These are phyloP conservation scores for Ibycter americanus DNA, from an alignment of 2,797 vertebrate species.

Conservation along the genomic window DNA sequence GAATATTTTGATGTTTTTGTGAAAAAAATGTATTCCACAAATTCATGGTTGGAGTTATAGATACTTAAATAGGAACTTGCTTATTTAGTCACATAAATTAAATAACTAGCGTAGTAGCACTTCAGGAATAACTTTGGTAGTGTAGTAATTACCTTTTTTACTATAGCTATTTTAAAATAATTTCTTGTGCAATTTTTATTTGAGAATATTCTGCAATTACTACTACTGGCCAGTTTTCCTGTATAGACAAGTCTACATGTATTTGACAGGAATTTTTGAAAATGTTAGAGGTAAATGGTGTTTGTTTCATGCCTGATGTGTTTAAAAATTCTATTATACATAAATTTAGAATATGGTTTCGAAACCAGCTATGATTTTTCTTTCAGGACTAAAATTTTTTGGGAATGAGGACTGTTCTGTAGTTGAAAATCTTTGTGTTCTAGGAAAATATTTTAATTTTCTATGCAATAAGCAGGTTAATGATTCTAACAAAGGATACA, in stretches of 20 bases:
- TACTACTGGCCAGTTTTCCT: not conserved
- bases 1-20: not conserved
- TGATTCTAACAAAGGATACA: not conserved
- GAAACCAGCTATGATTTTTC: not conserved
- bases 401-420: not conserved
- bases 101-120: not conserved
- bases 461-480: not conserved
- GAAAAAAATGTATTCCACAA: not conserved
- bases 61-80: not conserved
- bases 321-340: not conserved
- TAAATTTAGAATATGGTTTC: not conserved
- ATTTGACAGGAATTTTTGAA: not conserved
- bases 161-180: not conserved
- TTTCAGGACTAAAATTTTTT: not conserved
- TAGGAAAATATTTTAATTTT: not conserved
- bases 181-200: not conserved
- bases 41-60: not conserved
- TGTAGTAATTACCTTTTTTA: not conserved
- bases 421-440: not conserved
- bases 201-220: not conserved
- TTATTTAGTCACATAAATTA: constrained; percentile 6
- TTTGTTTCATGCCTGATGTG: not conserved
- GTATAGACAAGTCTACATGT: not conserved
- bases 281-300: not conserved
- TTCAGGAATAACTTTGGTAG: not conserved